These are phyloP conservation scores for Pygoscelis adeliae DNA, from an alignment of 2,113 vertebrate species.

Conservation along the genomic window DNA sequence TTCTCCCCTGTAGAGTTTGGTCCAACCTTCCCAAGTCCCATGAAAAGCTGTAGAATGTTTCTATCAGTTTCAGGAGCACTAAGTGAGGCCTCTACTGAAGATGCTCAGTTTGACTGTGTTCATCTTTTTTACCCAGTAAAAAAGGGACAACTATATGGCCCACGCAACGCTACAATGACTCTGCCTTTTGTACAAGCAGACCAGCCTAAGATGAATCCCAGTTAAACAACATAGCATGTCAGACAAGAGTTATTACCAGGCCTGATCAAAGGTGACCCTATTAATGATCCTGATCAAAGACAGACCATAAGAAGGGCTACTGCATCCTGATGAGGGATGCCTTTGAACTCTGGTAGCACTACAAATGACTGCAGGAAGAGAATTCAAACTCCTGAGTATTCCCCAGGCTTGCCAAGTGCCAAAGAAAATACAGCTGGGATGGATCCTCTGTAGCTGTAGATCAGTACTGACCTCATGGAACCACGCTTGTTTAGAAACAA, in stretches of 20 bases:
- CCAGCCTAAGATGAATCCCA: background rate
- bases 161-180: background rate
- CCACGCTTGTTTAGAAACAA: background rate
- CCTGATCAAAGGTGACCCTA: background rate
- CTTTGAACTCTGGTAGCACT: background rate
- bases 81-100: background rate
- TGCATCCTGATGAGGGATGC: background rate
- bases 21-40: background rate
- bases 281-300: background rate
- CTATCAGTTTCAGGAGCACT: background rate
- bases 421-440: background rate
- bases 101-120: background rate
- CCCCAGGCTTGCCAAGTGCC: background rate
- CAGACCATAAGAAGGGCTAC: background rate
- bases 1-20: background rate
- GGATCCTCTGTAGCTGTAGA: background rate
- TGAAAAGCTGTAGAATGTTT: background rate
- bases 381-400: background rate
- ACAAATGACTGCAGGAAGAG: background rate
- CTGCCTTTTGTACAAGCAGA: background rate
- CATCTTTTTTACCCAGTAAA: background rate
- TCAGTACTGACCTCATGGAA: background rate
- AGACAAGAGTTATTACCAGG: background rate
- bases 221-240: background rate
- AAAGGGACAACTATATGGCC: background rate